Evolutionary conservation across 2,797 vertebrate species (phyloP).

Genomic region (Botia kubotai): DNA sequence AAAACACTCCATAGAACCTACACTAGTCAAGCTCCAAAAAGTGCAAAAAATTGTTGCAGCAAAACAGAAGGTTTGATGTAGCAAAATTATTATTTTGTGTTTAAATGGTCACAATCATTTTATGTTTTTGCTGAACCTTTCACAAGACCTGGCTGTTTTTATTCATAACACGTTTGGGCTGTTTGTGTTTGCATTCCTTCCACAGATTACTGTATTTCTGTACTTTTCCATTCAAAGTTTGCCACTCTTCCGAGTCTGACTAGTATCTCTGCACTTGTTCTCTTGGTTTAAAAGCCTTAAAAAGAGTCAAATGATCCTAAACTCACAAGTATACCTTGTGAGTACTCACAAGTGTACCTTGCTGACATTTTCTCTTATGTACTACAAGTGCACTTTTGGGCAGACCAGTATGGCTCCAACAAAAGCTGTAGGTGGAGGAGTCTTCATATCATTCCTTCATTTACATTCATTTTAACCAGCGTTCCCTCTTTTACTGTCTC

Average conservation of each 20-base stretch:
- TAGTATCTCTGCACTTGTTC: conserved; percentile 52
- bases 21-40: background rate
- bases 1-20: background rate
- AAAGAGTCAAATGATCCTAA: conserved; percentile 52
- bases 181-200: conserved; percentile 62
- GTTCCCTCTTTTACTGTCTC: background rate
- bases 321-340: conserved; percentile 54
- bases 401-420: conserved; percentile 14
- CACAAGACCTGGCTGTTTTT: conserved; percentile 20
- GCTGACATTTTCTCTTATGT: conserved; percentile 53
- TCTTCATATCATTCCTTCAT: conserved; percentile 38
- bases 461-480: conserved; percentile 34
- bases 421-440: conserved; percentile 14
- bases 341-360: conserved; percentile 62
- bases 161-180: conserved; percentile 45
- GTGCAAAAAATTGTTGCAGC: too few species aligned
- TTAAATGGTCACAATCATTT: conserved; percentile 20
- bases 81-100: background rate
- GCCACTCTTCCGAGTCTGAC: conserved; percentile 50
- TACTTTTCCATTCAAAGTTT: conserved; percentile 38
- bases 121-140: conserved; percentile 5
- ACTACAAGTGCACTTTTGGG: conserved; percentile 78
- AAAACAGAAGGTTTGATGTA: too few species aligned
- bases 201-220: conserved; percentile 47
- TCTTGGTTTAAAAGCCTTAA: conserved; percentile 67